Conservation (phyloP, 2,888 invertebrate species). For the Drosophila atripex region DNA sequence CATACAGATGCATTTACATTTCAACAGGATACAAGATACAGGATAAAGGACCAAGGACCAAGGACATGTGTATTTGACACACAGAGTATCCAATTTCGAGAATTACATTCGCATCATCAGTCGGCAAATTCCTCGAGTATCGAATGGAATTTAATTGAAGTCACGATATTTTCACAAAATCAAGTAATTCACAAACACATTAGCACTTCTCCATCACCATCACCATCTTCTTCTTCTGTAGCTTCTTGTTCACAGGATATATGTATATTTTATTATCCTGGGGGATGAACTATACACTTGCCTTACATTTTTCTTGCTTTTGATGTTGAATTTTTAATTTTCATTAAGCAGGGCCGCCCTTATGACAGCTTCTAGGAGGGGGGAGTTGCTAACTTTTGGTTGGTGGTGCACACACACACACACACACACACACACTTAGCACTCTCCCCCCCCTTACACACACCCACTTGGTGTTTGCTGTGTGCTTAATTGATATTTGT, state of each 20-base stretch:
- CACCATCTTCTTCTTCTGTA: not conserved
- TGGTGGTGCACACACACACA: constrained; percentile 19
- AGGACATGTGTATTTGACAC: constrained; percentile 52
- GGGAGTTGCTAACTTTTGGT: constrained; percentile 38
- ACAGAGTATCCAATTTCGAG: constrained; percentile 81
- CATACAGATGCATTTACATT: constrained; percentile 21
- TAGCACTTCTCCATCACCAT: constrained; percentile 76
- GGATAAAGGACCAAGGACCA: constrained; percentile 8
- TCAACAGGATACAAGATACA: not conserved
- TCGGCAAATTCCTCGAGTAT: constrained; percentile 81
- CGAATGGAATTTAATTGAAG: constrained; percentile 84
- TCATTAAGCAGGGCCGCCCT: constrained; percentile 65
- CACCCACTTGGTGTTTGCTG: constrained; percentile 68
- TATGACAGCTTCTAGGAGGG: constrained; percentile 30
- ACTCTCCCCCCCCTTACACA: not conserved
- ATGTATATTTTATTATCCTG: not conserved
- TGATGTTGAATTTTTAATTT: constrained; percentile 80
- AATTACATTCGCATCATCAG: constrained; percentile 81
- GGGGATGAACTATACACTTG: constrained; percentile 11
- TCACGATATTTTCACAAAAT: constrained; percentile 80
- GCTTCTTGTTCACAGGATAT: not conserved
- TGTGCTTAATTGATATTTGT: constrained; percentile 77
- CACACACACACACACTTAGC: constrained; percentile 2
- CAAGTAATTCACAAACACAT: constrained; percentile 70
- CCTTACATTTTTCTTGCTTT: constrained; percentile 59